These are phyloP conservation scores for Cossypha heuglini DNA, from an alignment of 2,797 vertebrate genomes.

Conservation along the genomic window DNA sequence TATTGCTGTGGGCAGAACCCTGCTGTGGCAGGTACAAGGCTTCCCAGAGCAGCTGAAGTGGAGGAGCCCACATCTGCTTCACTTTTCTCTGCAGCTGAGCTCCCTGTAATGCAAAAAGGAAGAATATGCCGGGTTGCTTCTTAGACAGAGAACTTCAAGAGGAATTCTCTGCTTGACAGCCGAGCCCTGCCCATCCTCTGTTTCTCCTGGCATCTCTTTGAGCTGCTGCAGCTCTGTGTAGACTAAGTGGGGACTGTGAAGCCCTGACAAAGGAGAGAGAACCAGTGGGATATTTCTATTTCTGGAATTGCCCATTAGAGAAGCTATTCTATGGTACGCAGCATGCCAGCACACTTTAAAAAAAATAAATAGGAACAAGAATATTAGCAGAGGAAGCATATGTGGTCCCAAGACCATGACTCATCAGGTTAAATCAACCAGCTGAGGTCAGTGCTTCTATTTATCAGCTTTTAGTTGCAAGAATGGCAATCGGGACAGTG, in stretches of 20 bases:
- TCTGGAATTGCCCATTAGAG: constrained; percentile 60
- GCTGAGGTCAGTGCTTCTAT: constrained; percentile 65
- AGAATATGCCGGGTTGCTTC: not conserved
- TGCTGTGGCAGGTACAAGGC: fast-evolving
- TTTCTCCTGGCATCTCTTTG: not conserved
- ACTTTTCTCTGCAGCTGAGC: not conserved
- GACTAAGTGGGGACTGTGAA: not conserved
- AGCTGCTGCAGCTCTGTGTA: not conserved
- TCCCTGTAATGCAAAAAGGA: not conserved
- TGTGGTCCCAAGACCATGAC: constrained; percentile 50
- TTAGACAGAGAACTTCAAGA: not conserved
- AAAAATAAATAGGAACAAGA: constrained; percentile 59
- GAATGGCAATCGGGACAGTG: not conserved
- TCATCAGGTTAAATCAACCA: constrained; percentile 53
- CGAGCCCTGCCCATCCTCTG: not conserved
- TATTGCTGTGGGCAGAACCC: not conserved
- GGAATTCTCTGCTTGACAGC: not conserved
- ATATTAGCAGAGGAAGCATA: constrained; percentile 54
- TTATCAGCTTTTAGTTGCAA: constrained; percentile 50
- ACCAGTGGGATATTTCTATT: constrained; percentile 57
- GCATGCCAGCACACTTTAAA: constrained; percentile 19
- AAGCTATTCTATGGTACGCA: constrained; percentile 19
- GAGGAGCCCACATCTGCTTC: not conserved
- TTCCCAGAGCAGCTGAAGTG: not conserved
- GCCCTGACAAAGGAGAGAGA: constrained; percentile 15